phyloP scores from a whole-genome alignment of 2,113 vertebrate species.

The Channa maculata region DNA sequence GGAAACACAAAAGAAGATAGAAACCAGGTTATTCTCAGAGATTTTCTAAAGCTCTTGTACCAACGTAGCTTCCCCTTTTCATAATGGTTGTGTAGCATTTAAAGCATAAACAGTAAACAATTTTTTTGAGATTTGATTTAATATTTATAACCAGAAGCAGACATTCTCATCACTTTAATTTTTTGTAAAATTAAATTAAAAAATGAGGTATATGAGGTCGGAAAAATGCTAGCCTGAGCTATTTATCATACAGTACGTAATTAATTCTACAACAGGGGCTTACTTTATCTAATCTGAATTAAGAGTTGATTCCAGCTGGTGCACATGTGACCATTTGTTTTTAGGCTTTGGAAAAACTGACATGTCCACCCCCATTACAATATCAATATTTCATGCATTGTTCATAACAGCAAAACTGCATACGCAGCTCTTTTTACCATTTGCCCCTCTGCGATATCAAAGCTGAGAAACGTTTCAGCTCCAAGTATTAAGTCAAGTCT shows the following conservation, averaged over 20 bases:
- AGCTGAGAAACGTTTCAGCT: slow-evolving; percentile 6
- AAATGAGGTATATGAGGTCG: too few relatives aligned
- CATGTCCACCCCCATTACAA: slow-evolving; percentile 7
- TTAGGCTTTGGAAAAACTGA: not conserved
- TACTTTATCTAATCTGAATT: slow-evolving; percentile 38
- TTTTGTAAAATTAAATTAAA: too few relatives aligned
- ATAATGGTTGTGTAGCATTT: too few relatives aligned
- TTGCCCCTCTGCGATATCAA: not conserved
- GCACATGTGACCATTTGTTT: slow-evolving; percentile 18
- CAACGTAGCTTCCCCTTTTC: too few relatives aligned
- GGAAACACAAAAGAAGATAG: too few relatives aligned
- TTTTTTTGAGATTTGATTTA: too few relatives aligned
- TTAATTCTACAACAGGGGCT: slow-evolving; percentile 1
- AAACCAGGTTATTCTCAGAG: too few relatives aligned
- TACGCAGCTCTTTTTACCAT: slow-evolving; percentile 7
- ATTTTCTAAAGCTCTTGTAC: too few relatives aligned
- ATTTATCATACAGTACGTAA: not conserved
- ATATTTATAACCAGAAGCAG: too few relatives aligned
- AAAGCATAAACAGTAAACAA: too few relatives aligned
- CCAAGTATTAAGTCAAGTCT: not conserved
- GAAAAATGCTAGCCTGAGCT: too few relatives aligned
- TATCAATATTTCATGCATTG: slow-evolving; percentile 12
- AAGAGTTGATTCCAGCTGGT: slow-evolving; percentile 20
- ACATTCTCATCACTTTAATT: too few relatives aligned
- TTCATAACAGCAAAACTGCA: slow-evolving; percentile 10